These are phyloP conservation scores for Pyrocephalus nanus DNA, from an alignment of 2,797 vertebrate genomes.

Conservation along the genomic window DNA sequence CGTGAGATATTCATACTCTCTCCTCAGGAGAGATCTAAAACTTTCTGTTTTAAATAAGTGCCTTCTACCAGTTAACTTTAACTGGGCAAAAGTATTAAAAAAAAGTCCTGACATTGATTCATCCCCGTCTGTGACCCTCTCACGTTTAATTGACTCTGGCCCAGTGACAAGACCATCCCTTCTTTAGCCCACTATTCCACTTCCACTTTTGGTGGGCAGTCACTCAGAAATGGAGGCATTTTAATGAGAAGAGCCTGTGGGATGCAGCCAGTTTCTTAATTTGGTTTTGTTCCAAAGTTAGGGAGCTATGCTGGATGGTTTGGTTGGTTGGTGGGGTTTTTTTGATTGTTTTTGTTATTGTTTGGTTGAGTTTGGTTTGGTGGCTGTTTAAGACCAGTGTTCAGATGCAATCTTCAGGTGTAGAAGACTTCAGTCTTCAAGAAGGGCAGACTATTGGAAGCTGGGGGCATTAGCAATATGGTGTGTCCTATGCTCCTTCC, in stretches of 20 bases:
- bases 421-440: not conserved
- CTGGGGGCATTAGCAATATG: not conserved
- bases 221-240: not conserved
- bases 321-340: not conserved
- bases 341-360: too few relatives aligned
- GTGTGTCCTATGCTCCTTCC: not conserved
- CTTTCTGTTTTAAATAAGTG: slow-evolving; percentile 35
- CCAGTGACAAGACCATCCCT: not conserved
- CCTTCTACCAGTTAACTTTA: not conserved
- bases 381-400: not conserved
- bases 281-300: not conserved
- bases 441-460: not conserved
- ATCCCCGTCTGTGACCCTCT: fast-evolving
- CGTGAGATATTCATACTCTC: slow-evolving; percentile 40
- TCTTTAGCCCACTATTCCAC: not conserved
- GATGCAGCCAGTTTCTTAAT: not conserved
- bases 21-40: slow-evolving; percentile 45
- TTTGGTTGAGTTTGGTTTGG: too few relatives aligned
- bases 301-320: not conserved
- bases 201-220: not conserved
- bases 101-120: not conserved
- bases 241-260: not conserved
- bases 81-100: not conserved
- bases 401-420: not conserved
- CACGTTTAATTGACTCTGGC: not conserved